Conservation (phyloP, 2,113 vertebrate species). For the Syngnathus scovelli region DNA sequence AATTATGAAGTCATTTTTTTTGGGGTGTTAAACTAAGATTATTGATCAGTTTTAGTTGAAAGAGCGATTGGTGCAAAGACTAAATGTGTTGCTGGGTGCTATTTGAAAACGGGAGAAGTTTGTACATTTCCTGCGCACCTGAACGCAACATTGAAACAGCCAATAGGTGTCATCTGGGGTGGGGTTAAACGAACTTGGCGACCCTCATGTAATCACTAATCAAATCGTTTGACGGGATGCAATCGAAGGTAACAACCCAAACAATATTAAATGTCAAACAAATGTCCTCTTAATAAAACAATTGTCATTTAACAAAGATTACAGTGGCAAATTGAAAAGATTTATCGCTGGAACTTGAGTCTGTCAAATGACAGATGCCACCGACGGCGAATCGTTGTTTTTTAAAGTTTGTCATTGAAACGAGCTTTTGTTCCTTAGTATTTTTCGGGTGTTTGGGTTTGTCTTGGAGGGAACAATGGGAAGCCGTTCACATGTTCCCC, state of each 20-base stretch:
- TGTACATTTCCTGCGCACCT: neutral
- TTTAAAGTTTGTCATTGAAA: neutral
- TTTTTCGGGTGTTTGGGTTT: conserved; percentile 12
- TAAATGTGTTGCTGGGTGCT: too few species aligned
- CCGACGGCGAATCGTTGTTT: neutral
- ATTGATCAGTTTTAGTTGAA: too few species aligned
- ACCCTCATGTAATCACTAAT: neutral
- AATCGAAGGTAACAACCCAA: neutral
- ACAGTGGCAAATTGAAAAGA: neutral
- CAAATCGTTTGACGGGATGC: neutral
- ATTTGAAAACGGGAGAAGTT: neutral
- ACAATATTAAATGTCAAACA: too few species aligned
- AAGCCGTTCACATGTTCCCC: conserved; percentile 64
- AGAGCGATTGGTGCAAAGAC: too few species aligned
- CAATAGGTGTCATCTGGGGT: neutral
- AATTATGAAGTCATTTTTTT: too few species aligned
- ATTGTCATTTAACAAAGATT: neutral
- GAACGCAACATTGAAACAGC: neutral
- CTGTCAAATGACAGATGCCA: neutral
- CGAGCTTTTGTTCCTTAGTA: neutral
- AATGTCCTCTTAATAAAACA: neutral
- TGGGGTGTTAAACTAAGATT: too few species aligned
- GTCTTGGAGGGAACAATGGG: conserved; percentile 66
- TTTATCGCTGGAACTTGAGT: neutral
- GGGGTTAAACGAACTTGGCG: neutral